Conservation (phyloP, 1,140 invertebrate genomes). For the Pteromalus puparum region DNA sequence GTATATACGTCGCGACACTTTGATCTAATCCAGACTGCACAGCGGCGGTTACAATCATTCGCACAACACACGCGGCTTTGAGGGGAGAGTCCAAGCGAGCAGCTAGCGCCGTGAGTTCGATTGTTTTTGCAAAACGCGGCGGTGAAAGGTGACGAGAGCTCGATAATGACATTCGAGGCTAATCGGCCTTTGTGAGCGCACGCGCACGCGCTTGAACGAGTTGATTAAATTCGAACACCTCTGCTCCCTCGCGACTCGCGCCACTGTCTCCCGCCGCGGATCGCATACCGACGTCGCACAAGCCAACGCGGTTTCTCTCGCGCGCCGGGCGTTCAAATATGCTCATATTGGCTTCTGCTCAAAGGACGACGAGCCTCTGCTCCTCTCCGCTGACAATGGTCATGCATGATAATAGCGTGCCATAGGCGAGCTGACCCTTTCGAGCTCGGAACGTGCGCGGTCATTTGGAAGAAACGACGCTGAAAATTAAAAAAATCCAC, state of each 20-base stretch:
- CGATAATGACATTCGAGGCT: conserved; percentile 49
- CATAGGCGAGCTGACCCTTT: background rate
- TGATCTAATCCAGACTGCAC: conserved; percentile 39
- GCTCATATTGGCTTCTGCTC: conserved; percentile 43
- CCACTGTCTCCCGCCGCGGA: background rate
- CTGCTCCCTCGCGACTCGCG: background rate
- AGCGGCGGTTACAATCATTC: background rate
- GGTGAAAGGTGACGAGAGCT: background rate
- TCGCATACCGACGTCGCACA: conserved; percentile 5
- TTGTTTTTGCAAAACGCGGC: conserved; percentile 54
- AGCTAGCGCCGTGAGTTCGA: conserved; percentile 41
- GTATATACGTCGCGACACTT: conserved; percentile 29
- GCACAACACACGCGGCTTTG: background rate
- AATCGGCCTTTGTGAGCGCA: conserved; percentile 46
- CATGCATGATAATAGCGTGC: conserved; percentile 44
- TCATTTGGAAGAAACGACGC: conserved; percentile 26
- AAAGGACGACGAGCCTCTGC: background rate
- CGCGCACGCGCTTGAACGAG: conserved; percentile 38
- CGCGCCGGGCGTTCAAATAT: conserved; percentile 44
- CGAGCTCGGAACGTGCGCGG: background rate
- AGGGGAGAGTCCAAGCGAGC: background rate
- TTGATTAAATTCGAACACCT: conserved; percentile 51
- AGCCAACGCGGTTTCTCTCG: background rate
- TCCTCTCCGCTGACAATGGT: conserved; percentile 28
- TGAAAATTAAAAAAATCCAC: conserved; percentile 46